Conservation (phyloP, 2,113 vertebrate species). For the Theristicus caerulescens region DNA sequence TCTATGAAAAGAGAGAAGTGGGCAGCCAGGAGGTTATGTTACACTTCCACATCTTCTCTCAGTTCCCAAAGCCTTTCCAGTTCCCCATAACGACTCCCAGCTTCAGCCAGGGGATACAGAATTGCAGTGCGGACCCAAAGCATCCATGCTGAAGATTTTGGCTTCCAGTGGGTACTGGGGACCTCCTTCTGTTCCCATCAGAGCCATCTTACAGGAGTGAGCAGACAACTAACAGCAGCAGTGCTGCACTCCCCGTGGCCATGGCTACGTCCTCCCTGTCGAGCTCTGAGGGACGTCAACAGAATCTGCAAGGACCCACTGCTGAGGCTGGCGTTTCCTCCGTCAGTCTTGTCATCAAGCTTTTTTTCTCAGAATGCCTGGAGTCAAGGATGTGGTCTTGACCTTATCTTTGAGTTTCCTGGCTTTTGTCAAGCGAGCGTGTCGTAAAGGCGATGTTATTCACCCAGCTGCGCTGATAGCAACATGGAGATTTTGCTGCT, state of each 20-base stretch:
- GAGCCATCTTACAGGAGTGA: background rate
- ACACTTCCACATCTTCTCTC: background rate
- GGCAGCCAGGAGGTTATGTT: background rate
- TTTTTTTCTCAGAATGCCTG: background rate
- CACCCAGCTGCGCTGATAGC: background rate
- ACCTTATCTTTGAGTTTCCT: conserved; percentile 36
- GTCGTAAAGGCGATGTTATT: background rate
- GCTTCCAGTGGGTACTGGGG: no score
- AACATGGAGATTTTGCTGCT: background rate
- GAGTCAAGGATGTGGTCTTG: conserved; percentile 12
- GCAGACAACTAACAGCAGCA: background rate
- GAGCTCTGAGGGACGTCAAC: background rate
- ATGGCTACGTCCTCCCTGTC: background rate
- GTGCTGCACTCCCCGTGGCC: background rate
- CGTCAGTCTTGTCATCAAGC: background rate
- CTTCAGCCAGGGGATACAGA: background rate
- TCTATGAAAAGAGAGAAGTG: background rate
- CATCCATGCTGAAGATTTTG: background rate
- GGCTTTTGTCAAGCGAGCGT: background rate
- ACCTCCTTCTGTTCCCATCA: background rate
- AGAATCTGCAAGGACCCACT: background rate
- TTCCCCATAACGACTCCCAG: background rate
- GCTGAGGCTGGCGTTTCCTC: background rate
- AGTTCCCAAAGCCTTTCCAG: background rate
- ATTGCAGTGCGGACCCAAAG: background rate